A percentile compares a stretch with the other conserved stretches of the same genome.
Evolutionary conservation across 2,113 vertebrate species (phyloP).

Genomic region (Campylomormyrus tamandua): DNA sequence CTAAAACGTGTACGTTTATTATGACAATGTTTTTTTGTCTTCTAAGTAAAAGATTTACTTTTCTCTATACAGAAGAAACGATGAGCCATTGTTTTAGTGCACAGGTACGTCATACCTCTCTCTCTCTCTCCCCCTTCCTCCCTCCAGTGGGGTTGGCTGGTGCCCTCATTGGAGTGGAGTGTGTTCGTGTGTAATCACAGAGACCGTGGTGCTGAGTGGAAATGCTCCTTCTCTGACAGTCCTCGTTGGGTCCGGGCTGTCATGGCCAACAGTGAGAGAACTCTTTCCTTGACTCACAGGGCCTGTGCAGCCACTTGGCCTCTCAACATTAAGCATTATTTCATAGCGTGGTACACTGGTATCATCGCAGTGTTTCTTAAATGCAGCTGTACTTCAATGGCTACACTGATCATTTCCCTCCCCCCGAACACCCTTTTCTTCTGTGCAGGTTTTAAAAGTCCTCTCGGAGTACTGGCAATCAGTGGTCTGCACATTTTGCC

Average conservation of each 20-base stretch:
- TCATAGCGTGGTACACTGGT: background rate
- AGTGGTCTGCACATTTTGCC: constrained; percentile 52
- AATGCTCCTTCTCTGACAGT: constrained; percentile 44
- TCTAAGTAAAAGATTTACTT: background rate
- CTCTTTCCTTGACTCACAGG: background rate
- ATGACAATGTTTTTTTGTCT: background rate
- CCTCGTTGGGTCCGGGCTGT: constrained; percentile 43
- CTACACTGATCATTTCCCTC: background rate
- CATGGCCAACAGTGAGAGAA: constrained; percentile 56
- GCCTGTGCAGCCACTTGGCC: background rate
- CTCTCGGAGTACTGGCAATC: constrained; percentile 47
- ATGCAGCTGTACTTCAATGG: background rate
- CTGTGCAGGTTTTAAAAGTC: constrained; percentile 42
- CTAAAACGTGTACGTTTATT: background rate
- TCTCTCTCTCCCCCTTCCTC: background rate
- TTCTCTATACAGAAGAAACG: background rate
- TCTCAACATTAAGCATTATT: background rate
- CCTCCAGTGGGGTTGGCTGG: constrained; percentile 54
- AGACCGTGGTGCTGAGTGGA: constrained; percentile 50
- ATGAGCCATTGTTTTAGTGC: background rate
- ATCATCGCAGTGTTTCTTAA: background rate
- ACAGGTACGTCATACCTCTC: background rate
- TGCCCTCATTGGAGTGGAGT: constrained; percentile 57
- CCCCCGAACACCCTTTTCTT: background rate
- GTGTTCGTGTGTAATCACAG: constrained; percentile 61